Evolutionary conservation across 2,113 vertebrate genomes (phyloP), one percentile per base, ranked within the genome.

Genomic region (Psilopogon haemacephalus): DNA sequence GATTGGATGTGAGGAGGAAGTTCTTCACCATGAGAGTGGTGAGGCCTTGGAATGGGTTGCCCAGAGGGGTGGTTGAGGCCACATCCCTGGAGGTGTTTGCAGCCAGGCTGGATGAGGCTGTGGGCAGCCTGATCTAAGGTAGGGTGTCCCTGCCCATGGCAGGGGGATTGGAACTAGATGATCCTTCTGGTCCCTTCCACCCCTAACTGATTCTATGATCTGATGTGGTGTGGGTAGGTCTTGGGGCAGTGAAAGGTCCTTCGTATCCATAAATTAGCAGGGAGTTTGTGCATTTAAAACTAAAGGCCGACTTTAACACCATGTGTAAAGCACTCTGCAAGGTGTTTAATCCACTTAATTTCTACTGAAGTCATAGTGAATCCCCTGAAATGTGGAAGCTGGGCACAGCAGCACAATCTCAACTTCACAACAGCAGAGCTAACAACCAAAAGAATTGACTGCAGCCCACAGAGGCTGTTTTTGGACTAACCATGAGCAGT

Each of bases 401-500:
- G 87, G 73, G 77, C 52, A 42, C 70, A 65, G 82, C 46, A 93
- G 81, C 85, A 81, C 69, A 40, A 85, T 84, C 86, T 84, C 70
- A 93, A 40, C 78, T 84, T 73, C 63, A 59, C 7, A 17, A 76
- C 46, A 89, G 78, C 72, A 48, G 68, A 87, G 60, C 50, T 73
- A 40, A 88, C 55, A 90, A 91, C 65, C 50, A 75, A n/a, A 89
- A 85, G 74, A 95, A 94, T 88, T 91, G 72, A 63, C 67, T 87
- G 68, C 54, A 86, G 92, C 62, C 89, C 90, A 86, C 58, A 54
- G 93, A 93, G 93, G 67, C 63, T 63, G 54, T 12, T 85, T 75
- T 71, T 62, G 82, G 92, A 94, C 84, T 75, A 88, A 78, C 71
- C 88, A 50, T 69, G 85, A 84, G 59, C 75, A 89, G 73, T 74